A percentile compares a stretch with the other conserved stretches of the same genome.
These are phyloP conservation scores for Speoplatyrhinus poulsoni DNA, from an alignment of 2,113 vertebrate species.

Conservation along the genomic window DNA sequence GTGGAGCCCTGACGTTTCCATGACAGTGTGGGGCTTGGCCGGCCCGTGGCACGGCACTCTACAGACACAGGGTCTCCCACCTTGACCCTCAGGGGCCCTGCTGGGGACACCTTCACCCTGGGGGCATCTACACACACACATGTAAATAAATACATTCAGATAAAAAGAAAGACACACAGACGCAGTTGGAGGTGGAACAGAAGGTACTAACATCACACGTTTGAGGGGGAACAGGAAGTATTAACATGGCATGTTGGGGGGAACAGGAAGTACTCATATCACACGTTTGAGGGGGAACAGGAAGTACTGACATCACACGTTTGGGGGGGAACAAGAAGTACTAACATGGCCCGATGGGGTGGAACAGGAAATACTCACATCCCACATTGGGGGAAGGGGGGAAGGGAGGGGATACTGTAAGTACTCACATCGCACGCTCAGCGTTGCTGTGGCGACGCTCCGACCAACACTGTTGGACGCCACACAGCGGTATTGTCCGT, in stretches of 20 bases:
- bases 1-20: slow-evolving; percentile 84
- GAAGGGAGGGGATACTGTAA: background rate
- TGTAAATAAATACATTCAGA: too few relatives aligned
- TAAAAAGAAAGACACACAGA: slow-evolving; percentile 4
- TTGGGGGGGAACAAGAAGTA: too few relatives aligned
- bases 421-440: slow-evolving; percentile 84
- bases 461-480: slow-evolving; percentile 80
- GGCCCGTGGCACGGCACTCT: slow-evolving; percentile 83
- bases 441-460: slow-evolving; percentile 71
- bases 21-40: slow-evolving; percentile 80
- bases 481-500: slow-evolving; percentile 87
- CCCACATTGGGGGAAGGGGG: background rate
- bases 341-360: too few relatives aligned
- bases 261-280: too few relatives aligned
- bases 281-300: too few relatives aligned
- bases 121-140: slow-evolving; percentile 77
- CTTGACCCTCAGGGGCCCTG: slow-evolving; percentile 78
- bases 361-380: too few relatives aligned
- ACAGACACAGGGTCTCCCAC: slow-evolving; percentile 81
- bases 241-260: too few relatives aligned
- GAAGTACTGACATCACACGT: too few relatives aligned
- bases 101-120: slow-evolving; percentile 81
- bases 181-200: background rate
- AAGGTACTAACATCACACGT: too few relatives aligned
- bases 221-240: too few relatives aligned